phyloP scores from a whole-genome alignment of 2,888 invertebrate genomes.

The Melikaiella ostensackeni region DNA sequence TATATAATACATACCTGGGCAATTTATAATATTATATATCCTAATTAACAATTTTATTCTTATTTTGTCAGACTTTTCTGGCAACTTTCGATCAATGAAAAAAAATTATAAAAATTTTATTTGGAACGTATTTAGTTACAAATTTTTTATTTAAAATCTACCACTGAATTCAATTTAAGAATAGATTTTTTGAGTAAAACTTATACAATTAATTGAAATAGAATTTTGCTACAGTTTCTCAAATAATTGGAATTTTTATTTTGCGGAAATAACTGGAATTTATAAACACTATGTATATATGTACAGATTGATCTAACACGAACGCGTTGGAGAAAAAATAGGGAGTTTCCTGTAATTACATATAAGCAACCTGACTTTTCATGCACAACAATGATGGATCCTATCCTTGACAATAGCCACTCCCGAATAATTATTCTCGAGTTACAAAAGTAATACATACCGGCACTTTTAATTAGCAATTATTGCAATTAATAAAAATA shows the following conservation, averaged over 20 bases:
- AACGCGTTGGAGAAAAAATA: not conserved
- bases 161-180: no score
- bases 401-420: constrained; percentile 64
- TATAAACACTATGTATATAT: not conserved
- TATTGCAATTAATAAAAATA: not conserved
- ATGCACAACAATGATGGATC: constrained; percentile 50
- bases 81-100: no score
- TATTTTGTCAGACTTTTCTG: no score
- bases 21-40: no score
- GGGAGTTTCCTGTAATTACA: constrained; percentile 41
- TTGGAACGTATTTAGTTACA: no score
- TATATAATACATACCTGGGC: not conserved
- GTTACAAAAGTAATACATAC: not conserved
- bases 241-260: not conserved
- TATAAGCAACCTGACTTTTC: constrained; percentile 44
- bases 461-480: not conserved
- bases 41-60: no score
- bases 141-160: no score
- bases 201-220: not conserved
- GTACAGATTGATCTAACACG: not conserved
- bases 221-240: not conserved
- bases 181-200: no score
- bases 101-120: no score
- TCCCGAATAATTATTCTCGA: constrained; percentile 49
- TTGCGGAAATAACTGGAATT: not conserved